Conservation (phyloP, 2,888 invertebrate species). For the Siphlonurus alternatus region DNA sequence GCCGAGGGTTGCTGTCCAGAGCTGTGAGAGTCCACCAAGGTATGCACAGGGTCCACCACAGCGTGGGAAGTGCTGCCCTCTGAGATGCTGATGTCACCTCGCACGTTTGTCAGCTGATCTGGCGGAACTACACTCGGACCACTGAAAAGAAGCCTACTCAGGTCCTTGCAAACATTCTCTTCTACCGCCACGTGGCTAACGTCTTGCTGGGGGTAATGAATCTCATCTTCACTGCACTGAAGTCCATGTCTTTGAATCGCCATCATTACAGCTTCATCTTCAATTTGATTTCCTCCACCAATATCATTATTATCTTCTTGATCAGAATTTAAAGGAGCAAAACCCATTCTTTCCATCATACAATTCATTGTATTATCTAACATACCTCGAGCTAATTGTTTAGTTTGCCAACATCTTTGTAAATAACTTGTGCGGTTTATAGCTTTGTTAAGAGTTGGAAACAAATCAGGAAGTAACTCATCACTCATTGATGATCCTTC, state of each 20-base stretch:
- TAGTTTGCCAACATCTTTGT: slow-evolving; percentile 42
- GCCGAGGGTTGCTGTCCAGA: background rate
- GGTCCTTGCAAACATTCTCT: background rate
- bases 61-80: background rate
- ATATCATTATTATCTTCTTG: slow-evolving; percentile 22
- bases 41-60: background rate
- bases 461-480: background rate
- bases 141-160: background rate
- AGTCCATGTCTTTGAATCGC: slow-evolving; percentile 55
- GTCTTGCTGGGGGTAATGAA: background rate
- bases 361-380: slow-evolving; percentile 53
- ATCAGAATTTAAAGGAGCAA: slow-evolving; percentile 25
- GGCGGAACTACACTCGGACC: background rate
- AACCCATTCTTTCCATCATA: slow-evolving; percentile 42
- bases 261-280: slow-evolving; percentile 55
- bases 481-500: background rate
- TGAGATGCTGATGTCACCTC: background rate
- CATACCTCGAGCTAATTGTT: slow-evolving; percentile 46
- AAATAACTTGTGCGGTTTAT: slow-evolving; percentile 7
- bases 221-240: slow-evolving; percentile 23
- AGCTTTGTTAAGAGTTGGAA: background rate
- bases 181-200: background rate
- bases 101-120: background rate
- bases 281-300: slow-evolving; percentile 34
- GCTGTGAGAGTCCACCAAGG: too few relatives aligned